phyloP scores from a whole-genome alignment of 92 coral and sea anemone genomes.

The Parazoanthus atlanticus region DNA sequence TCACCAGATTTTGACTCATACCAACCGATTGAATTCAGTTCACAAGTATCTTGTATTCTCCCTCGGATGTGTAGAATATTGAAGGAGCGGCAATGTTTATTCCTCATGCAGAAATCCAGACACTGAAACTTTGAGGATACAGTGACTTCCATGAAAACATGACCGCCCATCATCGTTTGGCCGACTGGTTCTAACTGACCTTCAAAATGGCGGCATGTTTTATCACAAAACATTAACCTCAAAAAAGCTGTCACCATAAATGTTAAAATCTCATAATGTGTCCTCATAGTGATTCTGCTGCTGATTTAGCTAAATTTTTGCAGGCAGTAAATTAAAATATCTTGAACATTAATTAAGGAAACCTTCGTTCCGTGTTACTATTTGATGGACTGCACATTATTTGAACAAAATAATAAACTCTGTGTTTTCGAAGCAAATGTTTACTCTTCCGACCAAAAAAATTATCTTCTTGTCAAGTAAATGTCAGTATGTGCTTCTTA shows the following conservation, averaged over 20 bases:
- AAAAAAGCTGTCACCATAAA: neutral
- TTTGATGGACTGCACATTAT: neutral
- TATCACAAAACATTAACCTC: neutral
- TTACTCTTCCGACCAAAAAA: too few species aligned
- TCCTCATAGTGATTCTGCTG: neutral
- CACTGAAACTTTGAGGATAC: slow-evolving; percentile 19
- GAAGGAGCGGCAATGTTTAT: slow-evolving; percentile 26
- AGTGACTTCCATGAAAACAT: neutral
- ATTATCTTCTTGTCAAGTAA: neutral
- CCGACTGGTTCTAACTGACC: neutral
- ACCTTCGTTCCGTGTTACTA: neutral
- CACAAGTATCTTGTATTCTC: neutral
- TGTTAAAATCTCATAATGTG: neutral
- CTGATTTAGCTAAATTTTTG: neutral
- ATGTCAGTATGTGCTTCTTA: neutral
- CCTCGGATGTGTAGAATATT: neutral
- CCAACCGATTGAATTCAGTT: slow-evolving; percentile 21
- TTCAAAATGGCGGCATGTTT: neutral
- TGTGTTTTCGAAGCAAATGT: neutral
- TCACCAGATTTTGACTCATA: slow-evolving; percentile 2
- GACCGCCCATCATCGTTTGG: slow-evolving; percentile 11
- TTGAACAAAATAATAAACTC: neutral
- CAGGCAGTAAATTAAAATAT: neutral
- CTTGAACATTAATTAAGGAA: neutral
- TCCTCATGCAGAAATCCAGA: slow-evolving; percentile 33